A percentile compares a stretch with the other conserved stretches of the same genome.
Evolutionary conservation across 2,113 vertebrate genomes (phyloP).

Genomic region (Scomber scombrus): DNA sequence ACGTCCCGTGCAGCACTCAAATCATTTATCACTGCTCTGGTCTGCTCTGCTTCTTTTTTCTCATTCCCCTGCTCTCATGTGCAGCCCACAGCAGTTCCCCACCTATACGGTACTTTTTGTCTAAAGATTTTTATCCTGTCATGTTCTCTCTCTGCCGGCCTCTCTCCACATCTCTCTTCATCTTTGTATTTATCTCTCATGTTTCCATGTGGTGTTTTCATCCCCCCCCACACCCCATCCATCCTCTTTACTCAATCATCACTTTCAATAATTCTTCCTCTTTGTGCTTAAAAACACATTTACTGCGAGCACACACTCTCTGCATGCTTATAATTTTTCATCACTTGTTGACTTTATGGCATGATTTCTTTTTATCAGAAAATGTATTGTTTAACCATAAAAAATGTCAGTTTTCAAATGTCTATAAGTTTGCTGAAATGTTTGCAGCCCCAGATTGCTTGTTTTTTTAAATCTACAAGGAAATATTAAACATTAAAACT

Average conservation of each 20-base stretch:
- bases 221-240: too few relatives aligned
- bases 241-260: not conserved
- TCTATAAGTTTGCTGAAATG: not conserved
- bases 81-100: constrained; percentile 17
- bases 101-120: constrained; percentile 52
- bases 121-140: constrained; percentile 31
- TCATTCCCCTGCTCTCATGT: constrained; percentile 37
- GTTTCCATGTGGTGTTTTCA: constrained; percentile 18
- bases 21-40: constrained; percentile 79
- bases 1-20: constrained; percentile 62
- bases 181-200: constrained; percentile 18
- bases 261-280: not conserved
- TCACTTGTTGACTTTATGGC: not conserved
- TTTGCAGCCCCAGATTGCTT: too few relatives aligned
- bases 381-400: not conserved
- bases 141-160: not conserved
- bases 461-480: too few relatives aligned
- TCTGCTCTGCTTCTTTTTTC: constrained; percentile 44
- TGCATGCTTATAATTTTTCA: not conserved
- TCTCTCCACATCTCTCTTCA: constrained; percentile 35
- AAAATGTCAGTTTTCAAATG: not conserved
- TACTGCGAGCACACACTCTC: not conserved
- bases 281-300: not conserved
- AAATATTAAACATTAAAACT: too few relatives aligned
- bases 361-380: constrained; percentile 3